Evolutionary conservation across 2,113 vertebrate species (phyloP), one percentile per base, ranked within the genome.

Genomic region (Numida meleagris): DNA sequence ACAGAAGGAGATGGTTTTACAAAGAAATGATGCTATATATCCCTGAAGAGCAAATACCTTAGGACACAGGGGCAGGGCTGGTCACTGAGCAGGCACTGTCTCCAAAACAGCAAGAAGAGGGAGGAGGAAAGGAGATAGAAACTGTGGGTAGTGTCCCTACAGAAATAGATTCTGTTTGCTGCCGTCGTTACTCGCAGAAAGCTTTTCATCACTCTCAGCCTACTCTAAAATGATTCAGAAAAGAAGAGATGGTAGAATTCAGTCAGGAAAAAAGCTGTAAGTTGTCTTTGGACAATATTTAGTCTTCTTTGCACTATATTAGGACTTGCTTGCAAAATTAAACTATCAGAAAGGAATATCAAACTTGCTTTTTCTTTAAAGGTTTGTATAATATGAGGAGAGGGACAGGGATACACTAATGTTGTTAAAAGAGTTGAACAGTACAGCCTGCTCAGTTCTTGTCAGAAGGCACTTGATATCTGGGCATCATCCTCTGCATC

Each of bases 151-250:
- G 6, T 53, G 20, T 62, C 85, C 45, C 31, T 73, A 40, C 3
- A 73, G 18, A 79, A 76, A 79, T 4, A 2, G 4, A 27, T 70
- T 73, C 82, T 88, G 8, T 50, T 74, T 86, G 34, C 79, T 76
- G 42, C 72, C 63, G 21, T 83, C 50, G 77, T 36, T 82, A 73
- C 33, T 34, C 61, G 17, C 33, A 43, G 46, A 59, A 81, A 38
- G 21, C 6, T 84, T 82, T 85, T 81, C 23, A 78, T 78, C 25
- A 24, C 40, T 86, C 33, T 89, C 21, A 36, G 90, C 67, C 67
- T 82, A 66, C 53, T 77, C 33, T 42, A 42, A 87, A 9, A 5
- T 55, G 50, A 3, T 43, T 76, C 55, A 55, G 34, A 63, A 77
- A 63, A 51, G 17, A 80, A 80, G n/a, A 89, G 34, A 38, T 33